These are phyloP conservation scores for Onthophagus sagittarius DNA, from an alignment of 2,888 invertebrate species.

Conservation along the genomic window DNA sequence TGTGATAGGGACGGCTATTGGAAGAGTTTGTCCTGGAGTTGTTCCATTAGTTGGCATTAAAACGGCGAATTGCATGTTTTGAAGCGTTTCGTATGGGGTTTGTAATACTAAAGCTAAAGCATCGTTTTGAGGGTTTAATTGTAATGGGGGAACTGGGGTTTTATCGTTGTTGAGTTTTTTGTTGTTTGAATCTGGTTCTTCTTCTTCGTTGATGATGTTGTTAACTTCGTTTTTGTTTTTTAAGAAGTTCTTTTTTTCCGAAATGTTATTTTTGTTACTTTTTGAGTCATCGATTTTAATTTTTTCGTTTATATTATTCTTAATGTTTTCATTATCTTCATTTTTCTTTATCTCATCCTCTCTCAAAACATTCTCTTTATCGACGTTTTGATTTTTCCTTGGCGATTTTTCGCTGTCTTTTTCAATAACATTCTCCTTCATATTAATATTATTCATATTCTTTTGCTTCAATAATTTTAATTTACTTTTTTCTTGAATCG, in stretches of 20 bases:
- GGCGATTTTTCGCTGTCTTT: conserved; percentile 35
- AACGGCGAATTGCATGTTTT: conserved; percentile 58
- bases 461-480: conserved; percentile 38
- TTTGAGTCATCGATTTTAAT: conserved; percentile 27
- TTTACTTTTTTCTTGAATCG: conserved; percentile 54
- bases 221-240: conserved; percentile 24
- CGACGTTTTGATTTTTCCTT: conserved; percentile 19
- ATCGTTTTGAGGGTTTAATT: conserved; percentile 33
- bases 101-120: conserved; percentile 47
- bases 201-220: conserved; percentile 13
- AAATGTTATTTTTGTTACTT: conserved; percentile 16
- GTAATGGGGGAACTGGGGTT: conserved; percentile 18
- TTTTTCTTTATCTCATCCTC: not conserved
- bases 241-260: conserved; percentile 18
- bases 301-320: conserved; percentile 33
- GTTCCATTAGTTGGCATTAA: conserved; percentile 51
- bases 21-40: conserved; percentile 36
- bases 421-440: conserved; percentile 47
- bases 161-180: conserved; percentile 16
- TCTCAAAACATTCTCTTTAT: not conserved
- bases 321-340: conserved; percentile 3
- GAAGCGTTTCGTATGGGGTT: conserved; percentile 47
- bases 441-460: conserved; percentile 43
- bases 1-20: conserved; percentile 39
- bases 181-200: not conserved